These are phyloP conservation scores for Morphnarchus princeps DNA, from an alignment of 2,113 vertebrate species.

Conservation along the genomic window DNA sequence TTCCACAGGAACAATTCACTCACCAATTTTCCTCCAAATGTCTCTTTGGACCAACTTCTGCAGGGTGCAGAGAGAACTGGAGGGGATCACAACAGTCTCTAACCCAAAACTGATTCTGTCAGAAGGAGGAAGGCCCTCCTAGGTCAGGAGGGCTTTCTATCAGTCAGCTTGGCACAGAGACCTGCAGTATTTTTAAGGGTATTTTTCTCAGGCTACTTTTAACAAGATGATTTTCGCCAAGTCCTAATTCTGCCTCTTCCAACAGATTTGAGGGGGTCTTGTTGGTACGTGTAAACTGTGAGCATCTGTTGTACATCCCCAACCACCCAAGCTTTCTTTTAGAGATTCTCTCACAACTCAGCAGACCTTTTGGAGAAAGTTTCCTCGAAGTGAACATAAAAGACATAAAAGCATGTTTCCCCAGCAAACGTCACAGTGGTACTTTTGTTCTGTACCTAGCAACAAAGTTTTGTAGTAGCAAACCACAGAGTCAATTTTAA, in stretches of 20 bases:
- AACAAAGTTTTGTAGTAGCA: neutral
- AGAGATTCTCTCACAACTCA: neutral
- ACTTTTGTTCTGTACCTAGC: neutral
- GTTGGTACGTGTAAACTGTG: neutral
- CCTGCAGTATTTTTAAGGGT: neutral
- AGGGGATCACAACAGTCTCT: accelerated
- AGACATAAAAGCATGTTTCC: neutral
- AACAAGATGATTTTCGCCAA: neutral
- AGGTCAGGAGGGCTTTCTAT: neutral
- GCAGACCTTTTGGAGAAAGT: neutral
- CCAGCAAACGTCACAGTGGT: neutral
- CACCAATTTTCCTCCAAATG: neutral
- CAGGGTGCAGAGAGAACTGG: neutral
- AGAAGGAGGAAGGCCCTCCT: neutral
- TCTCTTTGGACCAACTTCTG: neutral
- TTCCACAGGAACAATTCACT: neutral
- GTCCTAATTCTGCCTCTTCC: neutral
- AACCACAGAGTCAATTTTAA: neutral
- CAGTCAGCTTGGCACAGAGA: neutral
- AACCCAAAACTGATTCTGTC: neutral
- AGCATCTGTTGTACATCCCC: accelerated
- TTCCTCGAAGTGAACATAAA: neutral
- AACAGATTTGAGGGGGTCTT: neutral
- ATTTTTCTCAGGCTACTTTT: neutral
- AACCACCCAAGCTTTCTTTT: neutral